Conservation (phyloP, 2,888 invertebrate genomes). For the Cremastinae sp. region DNA sequence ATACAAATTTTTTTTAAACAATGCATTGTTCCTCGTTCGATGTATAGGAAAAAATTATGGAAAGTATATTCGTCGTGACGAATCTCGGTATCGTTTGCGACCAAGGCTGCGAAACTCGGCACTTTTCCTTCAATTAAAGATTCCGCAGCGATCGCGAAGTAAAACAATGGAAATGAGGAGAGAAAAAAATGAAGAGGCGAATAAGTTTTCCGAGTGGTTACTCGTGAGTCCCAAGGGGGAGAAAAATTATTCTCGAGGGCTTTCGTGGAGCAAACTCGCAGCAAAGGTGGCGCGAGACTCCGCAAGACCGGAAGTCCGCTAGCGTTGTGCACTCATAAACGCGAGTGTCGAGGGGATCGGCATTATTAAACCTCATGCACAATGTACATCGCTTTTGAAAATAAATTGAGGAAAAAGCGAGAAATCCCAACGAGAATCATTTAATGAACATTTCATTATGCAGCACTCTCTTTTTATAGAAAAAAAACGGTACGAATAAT, state of each 20-base stretch:
- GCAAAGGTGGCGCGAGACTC: conserved; percentile 18
- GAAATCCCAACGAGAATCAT: background rate
- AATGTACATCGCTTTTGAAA: conserved; percentile 29
- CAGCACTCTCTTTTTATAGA: too few relatives aligned
- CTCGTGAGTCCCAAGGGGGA: conserved; percentile 7
- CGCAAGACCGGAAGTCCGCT: conserved; percentile 51
- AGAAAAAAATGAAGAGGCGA: conserved; percentile 1
- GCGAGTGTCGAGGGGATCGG: conserved; percentile 46
- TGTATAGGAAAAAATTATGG: background rate
- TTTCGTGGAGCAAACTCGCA: conserved; percentile 3
- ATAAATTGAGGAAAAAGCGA: conserved; percentile 9
- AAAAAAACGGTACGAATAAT: too few relatives aligned
- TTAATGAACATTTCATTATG: background rate
- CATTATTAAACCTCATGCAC: conserved; percentile 29
- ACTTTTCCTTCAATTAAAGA: conserved; percentile 23
- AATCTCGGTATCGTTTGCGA: conserved; percentile 22
- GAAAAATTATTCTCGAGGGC: conserved; percentile 40
- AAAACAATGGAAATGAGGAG: conserved; percentile 4
- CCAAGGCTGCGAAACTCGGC: conserved; percentile 39
- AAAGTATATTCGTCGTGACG: conserved; percentile 37
- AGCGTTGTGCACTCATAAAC: conserved; percentile 19
- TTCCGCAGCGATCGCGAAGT: background rate
- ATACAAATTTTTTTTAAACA: background rate
- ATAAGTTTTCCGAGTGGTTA: conserved; percentile 12
- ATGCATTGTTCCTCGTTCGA: background rate